Conservation (phyloP, 2,888 invertebrate species). For the Phrixothrix hirtus region DNA sequence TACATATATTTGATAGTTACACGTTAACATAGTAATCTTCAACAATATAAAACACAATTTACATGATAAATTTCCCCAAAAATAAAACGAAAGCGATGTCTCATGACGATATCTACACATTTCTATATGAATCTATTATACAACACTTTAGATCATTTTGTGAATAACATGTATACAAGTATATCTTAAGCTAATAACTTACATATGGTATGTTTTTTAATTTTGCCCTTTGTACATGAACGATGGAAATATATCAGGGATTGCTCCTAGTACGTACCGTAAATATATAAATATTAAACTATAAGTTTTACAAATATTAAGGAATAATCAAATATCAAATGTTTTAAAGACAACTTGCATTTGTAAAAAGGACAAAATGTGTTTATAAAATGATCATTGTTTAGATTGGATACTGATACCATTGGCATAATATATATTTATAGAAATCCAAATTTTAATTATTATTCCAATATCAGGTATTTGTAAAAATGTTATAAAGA, state of each 20-base stretch:
- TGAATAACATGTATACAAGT: conserved; percentile 49
- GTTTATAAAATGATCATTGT: no score
- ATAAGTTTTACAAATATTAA: no score
- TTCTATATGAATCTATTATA: conserved; percentile 28
- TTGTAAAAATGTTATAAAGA: no score
- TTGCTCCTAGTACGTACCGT: no score
- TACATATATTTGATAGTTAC: conserved; percentile 49
- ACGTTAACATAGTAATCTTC: conserved; percentile 43
- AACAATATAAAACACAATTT: conserved; percentile 25
- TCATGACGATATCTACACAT: conserved; percentile 21
- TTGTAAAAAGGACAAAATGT: no score
- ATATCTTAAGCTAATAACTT: conserved; percentile 18
- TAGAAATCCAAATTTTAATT: no score
- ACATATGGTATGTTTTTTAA: conserved; percentile 14
- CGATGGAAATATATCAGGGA: background rate
- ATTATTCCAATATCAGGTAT: no score
- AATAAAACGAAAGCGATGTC: conserved; percentile 23
- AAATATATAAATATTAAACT: no score
- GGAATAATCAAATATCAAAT: no score
- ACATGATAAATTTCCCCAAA: conserved; percentile 25
- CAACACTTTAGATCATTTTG: conserved; percentile 36
- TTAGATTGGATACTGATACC: no score
- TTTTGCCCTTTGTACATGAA: conserved; percentile 14
- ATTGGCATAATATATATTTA: no score
- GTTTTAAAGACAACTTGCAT: no score